These are phyloP conservation scores for Eptatretus burgeri DNA, from an alignment of 2,113 vertebrate genomes.

Conservation along the genomic window DNA sequence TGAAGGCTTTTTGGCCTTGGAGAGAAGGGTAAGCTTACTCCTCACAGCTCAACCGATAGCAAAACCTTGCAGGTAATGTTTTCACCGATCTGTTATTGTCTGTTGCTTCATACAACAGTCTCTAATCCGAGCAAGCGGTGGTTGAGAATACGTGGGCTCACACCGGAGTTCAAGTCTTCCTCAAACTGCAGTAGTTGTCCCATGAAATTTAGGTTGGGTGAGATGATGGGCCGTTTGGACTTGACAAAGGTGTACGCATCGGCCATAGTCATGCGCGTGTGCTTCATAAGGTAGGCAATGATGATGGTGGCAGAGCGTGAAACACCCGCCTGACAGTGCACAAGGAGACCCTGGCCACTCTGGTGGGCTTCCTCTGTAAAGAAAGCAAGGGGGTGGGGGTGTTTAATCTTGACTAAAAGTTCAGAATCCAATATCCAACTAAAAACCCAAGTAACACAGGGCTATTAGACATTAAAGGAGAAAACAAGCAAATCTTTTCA, in stretches of 20 bases:
- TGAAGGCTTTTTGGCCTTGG: not conserved
- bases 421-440: no score
- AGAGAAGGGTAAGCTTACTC: not conserved
- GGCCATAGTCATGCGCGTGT: slow-evolving; percentile 47
- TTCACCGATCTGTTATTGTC: slow-evolving; percentile 4
- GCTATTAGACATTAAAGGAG: no score
- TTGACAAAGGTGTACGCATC: slow-evolving; percentile 44
- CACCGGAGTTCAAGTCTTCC: slow-evolving; percentile 36
- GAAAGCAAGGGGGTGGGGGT: no score
- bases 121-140: slow-evolving; percentile 35
- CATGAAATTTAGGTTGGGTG: slow-evolving; percentile 48
- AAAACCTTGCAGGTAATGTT: not conserved
- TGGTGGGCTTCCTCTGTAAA: slow-evolving; percentile 37
- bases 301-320: slow-evolving; percentile 41
- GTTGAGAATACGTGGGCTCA: slow-evolving; percentile 36
- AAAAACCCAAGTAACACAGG: no score
- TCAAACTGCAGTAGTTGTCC: slow-evolving; percentile 43
- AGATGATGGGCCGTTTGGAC: slow-evolving; percentile 31
- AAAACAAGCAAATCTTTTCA: no score
- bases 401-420: no score
- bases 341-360: slow-evolving; percentile 29
- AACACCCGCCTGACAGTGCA: slow-evolving; percentile 45
- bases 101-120: slow-evolving; percentile 24
- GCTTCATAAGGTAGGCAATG: slow-evolving; percentile 50
- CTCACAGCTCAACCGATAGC: not conserved